These are phyloP conservation scores for Melanotaenia pygmaea DNA, from an alignment of 2,797 vertebrate species.

Conservation along the genomic window DNA sequence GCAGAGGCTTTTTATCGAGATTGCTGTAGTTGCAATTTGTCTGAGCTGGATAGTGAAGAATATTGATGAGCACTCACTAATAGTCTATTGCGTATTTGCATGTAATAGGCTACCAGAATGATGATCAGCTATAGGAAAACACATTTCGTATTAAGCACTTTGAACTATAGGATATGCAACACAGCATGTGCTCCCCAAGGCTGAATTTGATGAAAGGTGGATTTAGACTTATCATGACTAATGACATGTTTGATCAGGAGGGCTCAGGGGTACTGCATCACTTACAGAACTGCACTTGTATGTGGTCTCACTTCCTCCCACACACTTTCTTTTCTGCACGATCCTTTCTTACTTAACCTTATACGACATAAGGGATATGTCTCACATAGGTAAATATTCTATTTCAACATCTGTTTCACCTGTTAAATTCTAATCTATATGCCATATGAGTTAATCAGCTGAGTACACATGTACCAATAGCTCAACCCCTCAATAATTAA, in stretches of 20 bases:
- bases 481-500: conserved; percentile 41
- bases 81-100: conserved; percentile 31
- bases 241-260: conserved; percentile 68
- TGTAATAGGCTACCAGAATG: conserved; percentile 30
- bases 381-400: conserved; percentile 5
- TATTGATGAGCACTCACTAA: conserved; percentile 60
- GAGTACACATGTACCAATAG: conserved; percentile 21
- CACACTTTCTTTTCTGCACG: conserved; percentile 49
- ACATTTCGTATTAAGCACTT: conserved; percentile 35
- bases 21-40: conserved; percentile 60
- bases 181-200: conserved; percentile 42
- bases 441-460: conserved; percentile 39
- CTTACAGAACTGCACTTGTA: conserved; percentile 63
- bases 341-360: conserved; percentile 60
- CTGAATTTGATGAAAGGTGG: conserved; percentile 50
- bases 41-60: conserved; percentile 52
- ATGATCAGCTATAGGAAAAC: conserved; percentile 43
- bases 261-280: conserved; percentile 70
- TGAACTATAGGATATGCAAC: conserved; percentile 35
- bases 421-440: conserved; percentile 32
- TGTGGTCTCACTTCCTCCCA: conserved; percentile 42
- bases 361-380: conserved; percentile 30
- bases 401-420: conserved; percentile 28
- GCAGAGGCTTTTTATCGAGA: conserved; percentile 54
- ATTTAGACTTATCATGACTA: conserved; percentile 64